Evolutionary conservation across 2,797 vertebrate genomes (phyloP).

Genomic region (Sebastes melanostomus): DNA sequence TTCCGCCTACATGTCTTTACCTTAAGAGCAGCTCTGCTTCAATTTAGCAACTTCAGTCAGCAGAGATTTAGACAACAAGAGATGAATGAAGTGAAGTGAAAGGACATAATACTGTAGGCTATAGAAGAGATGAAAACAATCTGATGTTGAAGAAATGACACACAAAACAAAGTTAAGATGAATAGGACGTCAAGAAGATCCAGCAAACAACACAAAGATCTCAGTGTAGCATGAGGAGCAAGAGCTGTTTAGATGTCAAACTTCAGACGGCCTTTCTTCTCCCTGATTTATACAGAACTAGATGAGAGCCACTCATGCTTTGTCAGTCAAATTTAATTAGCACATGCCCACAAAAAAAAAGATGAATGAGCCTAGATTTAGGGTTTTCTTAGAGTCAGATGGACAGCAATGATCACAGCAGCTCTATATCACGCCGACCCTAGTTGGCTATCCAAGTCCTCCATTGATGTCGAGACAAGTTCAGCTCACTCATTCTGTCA

Average conservation of each 20-base stretch:
- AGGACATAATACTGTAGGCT: not conserved
- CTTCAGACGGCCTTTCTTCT: not conserved
- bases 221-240: not conserved
- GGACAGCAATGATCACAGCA: not conserved
- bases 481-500: not conserved
- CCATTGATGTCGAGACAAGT: not conserved
- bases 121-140: not conserved
- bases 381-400: not conserved
- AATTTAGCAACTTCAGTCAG: not conserved
- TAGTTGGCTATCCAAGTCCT: not conserved
- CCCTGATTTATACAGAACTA: not conserved
- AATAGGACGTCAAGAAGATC: not conserved
- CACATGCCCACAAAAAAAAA: not conserved
- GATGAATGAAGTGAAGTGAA: not conserved
- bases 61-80: not conserved
- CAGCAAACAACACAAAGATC: not conserved
- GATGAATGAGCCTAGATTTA: not conserved
- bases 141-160: not conserved
- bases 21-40: not conserved
- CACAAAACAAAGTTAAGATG: not conserved
- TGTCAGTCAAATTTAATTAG: not conserved
- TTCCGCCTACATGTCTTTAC: not conserved
- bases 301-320: not conserved
- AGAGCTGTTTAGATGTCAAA: not conserved
- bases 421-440: conserved; percentile 5